Evolutionary conservation across 2,797 vertebrate species (phyloP).

Genomic region (Chrysocyon brachyurus): DNA sequence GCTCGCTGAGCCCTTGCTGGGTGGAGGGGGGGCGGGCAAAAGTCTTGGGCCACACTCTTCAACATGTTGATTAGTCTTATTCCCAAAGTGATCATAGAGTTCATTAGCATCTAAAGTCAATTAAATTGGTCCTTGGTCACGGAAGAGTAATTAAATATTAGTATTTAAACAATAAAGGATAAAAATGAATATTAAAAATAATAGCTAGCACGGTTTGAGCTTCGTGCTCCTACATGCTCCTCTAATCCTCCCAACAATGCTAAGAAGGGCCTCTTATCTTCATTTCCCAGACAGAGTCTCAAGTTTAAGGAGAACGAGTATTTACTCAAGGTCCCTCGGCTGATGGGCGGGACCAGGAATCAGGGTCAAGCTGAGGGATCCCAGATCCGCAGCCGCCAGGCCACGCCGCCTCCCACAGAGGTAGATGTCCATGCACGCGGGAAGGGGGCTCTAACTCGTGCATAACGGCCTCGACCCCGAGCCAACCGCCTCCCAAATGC

Average conservation of each 20-base stretch:
- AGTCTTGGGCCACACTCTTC: not conserved
- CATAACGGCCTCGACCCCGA: not conserved
- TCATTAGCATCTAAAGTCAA: not conserved
- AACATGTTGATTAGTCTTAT: not conserved
- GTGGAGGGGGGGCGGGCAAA: not conserved
- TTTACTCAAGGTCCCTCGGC: not conserved
- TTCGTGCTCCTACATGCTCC: not conserved
- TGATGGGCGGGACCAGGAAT: not conserved
- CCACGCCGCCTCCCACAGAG: not conserved
- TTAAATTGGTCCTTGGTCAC: not conserved
- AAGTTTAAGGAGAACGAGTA: not conserved
- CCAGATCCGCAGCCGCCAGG: not conserved
- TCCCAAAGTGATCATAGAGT: not conserved
- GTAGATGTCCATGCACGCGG: not conserved
- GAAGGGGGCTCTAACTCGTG: not conserved
- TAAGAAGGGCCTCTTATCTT: not conserved
- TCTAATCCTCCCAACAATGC: not conserved
- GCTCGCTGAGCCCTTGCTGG: not conserved
- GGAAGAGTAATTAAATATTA: not conserved
- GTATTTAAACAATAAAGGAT: not conserved
- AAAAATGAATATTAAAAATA: not conserved
- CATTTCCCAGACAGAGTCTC: not conserved
- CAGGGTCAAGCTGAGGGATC: constrained; percentile 15
- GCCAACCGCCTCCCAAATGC: not conserved
- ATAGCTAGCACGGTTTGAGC: not conserved